Conservation (phyloP, 30 jellyfish, hydroid and myxozoan species). For the Chironex yamaguchii region DNA sequence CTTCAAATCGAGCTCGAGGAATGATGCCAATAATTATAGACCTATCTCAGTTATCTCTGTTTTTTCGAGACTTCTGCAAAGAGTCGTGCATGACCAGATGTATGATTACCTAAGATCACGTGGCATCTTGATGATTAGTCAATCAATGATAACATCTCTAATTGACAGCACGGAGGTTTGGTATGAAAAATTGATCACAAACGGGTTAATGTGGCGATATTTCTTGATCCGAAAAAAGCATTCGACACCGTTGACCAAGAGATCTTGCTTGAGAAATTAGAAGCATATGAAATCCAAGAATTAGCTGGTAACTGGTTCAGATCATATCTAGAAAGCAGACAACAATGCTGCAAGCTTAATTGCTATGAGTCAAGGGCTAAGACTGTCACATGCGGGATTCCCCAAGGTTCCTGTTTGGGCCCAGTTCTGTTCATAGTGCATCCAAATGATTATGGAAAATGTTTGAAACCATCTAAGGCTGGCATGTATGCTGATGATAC, state of each 20-base stretch:
- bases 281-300: constrained; percentile 11
- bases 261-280: constrained; percentile 7
- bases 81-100: constrained; percentile 50
- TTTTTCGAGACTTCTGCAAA: constrained; percentile 39
- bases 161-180: constrained; percentile 36
- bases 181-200: constrained; percentile 36
- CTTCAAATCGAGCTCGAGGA: constrained; percentile 18
- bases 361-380: constrained; percentile 1
- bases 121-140: constrained; percentile 11
- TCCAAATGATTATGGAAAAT: constrained; percentile 38
- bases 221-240: constrained; percentile 47
- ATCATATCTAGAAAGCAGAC: constrained; percentile 27
- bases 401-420: constrained; percentile 64
- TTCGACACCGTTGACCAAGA: constrained; percentile 29
- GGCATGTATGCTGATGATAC: constrained; percentile 57
- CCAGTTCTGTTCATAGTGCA: constrained; percentile 53
- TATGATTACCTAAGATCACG: background rate
- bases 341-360: constrained; percentile 46
- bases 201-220: constrained; percentile 7
- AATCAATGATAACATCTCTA: constrained; percentile 33
- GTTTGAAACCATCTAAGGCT: constrained; percentile 46
- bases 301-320: constrained; percentile 34
- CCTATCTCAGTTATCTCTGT: constrained; percentile 63
- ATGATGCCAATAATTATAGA: constrained; percentile 23
- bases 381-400: constrained; percentile 57